These are phyloP conservation scores for Dryococelus australis DNA, from an alignment of 2,888 invertebrate genomes.

Conservation along the genomic window DNA sequence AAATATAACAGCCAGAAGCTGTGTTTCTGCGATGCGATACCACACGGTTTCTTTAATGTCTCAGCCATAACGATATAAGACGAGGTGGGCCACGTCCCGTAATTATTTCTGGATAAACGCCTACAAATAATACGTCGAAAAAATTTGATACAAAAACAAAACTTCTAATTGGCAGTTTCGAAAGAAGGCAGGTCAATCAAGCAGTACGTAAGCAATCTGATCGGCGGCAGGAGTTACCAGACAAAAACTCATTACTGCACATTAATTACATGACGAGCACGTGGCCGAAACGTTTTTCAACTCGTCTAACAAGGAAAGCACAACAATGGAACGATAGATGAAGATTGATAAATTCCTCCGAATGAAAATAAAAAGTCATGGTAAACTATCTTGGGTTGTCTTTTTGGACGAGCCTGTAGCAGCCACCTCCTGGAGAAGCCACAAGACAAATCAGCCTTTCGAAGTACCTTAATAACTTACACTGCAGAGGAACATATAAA, in stretches of 20 bases:
- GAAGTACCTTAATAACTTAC: neutral
- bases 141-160: too few relatives aligned
- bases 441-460: neutral
- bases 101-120: neutral
- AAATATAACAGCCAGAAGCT: too few relatives aligned
- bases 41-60: too few relatives aligned
- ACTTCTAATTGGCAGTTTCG: neutral
- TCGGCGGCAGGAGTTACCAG: neutral
- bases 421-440: neutral
- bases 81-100: neutral
- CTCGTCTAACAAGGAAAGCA: neutral
- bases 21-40: too few relatives aligned
- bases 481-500: neutral
- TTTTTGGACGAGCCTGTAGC: neutral
- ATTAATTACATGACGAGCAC: neutral
- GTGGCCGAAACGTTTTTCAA: neutral
- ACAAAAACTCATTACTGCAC: neutral
- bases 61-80: too few relatives aligned
- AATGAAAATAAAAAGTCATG: neutral
- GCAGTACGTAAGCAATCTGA: neutral
- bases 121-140: too few relatives aligned
- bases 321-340: neutral
- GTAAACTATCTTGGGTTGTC: neutral
- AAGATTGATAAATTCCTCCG: constrained; percentile 1
- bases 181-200: neutral